Evolutionary conservation across 2,888 invertebrate genomes (phyloP).

Genomic region (Dendrolimus pini): DNA sequence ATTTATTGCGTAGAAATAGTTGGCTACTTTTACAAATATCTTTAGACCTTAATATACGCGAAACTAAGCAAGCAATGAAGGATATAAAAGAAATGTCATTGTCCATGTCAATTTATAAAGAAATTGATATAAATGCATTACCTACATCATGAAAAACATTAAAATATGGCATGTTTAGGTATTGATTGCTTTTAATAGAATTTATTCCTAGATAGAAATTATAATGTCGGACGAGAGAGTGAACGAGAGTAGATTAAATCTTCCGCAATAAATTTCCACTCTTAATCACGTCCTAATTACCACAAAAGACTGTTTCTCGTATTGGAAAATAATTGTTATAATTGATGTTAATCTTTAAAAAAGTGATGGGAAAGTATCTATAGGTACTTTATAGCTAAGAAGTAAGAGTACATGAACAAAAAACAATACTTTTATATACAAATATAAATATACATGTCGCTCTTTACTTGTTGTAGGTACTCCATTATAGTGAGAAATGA

Average conservation of each 20-base stretch:
- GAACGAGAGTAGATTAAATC: constrained; percentile 1
- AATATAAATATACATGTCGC: neutral
- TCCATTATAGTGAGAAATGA: constrained; percentile 5
- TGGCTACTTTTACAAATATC: neutral
- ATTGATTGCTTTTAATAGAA: no score
- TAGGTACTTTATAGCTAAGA: neutral
- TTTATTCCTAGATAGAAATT: no score
- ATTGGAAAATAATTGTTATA: constrained; percentile 13
- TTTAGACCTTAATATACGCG: no score
- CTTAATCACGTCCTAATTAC: constrained; percentile 10
- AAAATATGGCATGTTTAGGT: no score
- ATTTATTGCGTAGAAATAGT: constrained; percentile 9
- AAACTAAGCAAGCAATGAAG: no score
- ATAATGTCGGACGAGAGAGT: neutral
- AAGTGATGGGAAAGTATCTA: constrained; percentile 38
- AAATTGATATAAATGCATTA: no score
- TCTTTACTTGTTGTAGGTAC: neutral
- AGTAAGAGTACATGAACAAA: neutral
- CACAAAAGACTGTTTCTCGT: constrained; percentile 14
- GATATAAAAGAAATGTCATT: no score
- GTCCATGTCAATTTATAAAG: no score
- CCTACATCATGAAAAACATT: no score
- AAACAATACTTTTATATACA: neutral
- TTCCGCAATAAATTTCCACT: constrained; percentile 10
- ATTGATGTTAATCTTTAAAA: constrained; percentile 22